Percentiles rank a stretch among this genome's conserved stretches.
Conservation (phyloP, 2,888 invertebrate species). For the Odontothrips loti region DNA sequence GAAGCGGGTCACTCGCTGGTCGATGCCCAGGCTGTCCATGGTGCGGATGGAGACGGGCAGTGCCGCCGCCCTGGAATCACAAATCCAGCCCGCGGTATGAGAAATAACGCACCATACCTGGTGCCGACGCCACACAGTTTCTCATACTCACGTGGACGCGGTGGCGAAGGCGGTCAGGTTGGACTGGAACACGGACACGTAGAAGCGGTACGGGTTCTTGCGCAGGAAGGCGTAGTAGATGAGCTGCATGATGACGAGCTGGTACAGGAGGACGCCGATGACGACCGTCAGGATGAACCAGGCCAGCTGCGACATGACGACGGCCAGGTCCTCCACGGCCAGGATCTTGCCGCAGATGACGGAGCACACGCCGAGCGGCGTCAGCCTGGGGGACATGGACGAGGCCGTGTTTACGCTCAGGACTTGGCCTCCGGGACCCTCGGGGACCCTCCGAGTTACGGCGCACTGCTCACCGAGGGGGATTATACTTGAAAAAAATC, state of each 20-base stretch:
- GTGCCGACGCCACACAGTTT: too few relatives aligned
- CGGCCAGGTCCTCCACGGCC: constrained; percentile 61
- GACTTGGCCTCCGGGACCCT: too few relatives aligned
- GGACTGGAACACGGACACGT: constrained; percentile 74
- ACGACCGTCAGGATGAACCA: constrained; percentile 76
- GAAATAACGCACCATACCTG: not conserved
- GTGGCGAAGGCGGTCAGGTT: constrained; percentile 85
- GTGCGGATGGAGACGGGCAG: constrained; percentile 81
- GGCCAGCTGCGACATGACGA: constrained; percentile 50
- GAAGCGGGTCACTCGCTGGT: constrained; percentile 78
- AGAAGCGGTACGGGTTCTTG: constrained; percentile 83
- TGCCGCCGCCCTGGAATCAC: constrained; percentile 68
- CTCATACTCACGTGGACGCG: constrained; percentile 75
- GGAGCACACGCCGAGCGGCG: constrained; percentile 77
- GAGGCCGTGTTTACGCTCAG: not conserved
- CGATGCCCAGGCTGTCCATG: constrained; percentile 77
- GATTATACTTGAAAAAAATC: too few relatives aligned
- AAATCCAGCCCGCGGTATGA: constrained; percentile 33
- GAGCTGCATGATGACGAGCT: constrained; percentile 76
- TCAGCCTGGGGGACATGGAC: constrained; percentile 52
- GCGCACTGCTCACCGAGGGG: too few relatives aligned
- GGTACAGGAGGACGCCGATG: constrained; percentile 76
- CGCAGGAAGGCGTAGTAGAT: constrained; percentile 75
- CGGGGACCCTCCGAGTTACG: too few relatives aligned
- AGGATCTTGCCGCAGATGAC: constrained; percentile 79